These are phyloP conservation scores for Sitta europaea DNA, from an alignment of 2,113 vertebrate genomes.

Conservation along the genomic window DNA sequence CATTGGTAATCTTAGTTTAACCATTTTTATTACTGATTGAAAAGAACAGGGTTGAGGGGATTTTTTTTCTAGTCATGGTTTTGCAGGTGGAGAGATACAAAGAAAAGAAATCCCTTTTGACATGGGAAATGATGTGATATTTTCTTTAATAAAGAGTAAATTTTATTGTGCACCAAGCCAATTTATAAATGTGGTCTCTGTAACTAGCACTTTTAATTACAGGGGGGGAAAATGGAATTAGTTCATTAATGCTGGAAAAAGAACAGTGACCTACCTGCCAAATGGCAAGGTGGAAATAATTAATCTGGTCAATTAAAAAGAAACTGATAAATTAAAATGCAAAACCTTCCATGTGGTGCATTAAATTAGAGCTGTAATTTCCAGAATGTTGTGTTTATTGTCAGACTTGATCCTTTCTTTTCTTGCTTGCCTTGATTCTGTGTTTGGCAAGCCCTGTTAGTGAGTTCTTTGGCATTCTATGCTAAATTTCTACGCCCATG, in stretches of 20 bases:
- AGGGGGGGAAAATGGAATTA: slow-evolving; percentile 51
- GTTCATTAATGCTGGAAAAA: slow-evolving; percentile 74
- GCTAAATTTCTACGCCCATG: not conserved
- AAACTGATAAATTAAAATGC: slow-evolving; percentile 73
- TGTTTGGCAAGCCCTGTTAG: slow-evolving; percentile 4
- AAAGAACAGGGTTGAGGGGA: not conserved
- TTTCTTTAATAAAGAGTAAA: slow-evolving; percentile 63
- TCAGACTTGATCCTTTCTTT: not conserved
- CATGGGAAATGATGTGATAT: slow-evolving; percentile 44
- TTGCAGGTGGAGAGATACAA: not conserved
- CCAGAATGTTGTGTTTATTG: not conserved
- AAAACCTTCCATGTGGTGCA: slow-evolving; percentile 38
- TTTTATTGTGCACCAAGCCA: slow-evolving; percentile 39
- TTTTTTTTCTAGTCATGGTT: not conserved
- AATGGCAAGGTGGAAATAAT: slow-evolving; percentile 79
- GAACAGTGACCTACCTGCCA: slow-evolving; percentile 76
- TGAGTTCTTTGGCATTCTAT: accelerated
- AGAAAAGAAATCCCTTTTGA: slow-evolving; percentile 40
- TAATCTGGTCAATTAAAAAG: slow-evolving; percentile 78
- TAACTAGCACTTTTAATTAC: slow-evolving; percentile 72
- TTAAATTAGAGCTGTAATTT: slow-evolving; percentile 38
- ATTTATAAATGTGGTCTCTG: slow-evolving; percentile 62
- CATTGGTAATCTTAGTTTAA: not conserved
- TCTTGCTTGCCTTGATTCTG: not conserved
- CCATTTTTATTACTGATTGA: not conserved